phyloP scores from a whole-genome alignment of 2,113 vertebrate genomes.

The Cyprinodon brontotheroides region DNA sequence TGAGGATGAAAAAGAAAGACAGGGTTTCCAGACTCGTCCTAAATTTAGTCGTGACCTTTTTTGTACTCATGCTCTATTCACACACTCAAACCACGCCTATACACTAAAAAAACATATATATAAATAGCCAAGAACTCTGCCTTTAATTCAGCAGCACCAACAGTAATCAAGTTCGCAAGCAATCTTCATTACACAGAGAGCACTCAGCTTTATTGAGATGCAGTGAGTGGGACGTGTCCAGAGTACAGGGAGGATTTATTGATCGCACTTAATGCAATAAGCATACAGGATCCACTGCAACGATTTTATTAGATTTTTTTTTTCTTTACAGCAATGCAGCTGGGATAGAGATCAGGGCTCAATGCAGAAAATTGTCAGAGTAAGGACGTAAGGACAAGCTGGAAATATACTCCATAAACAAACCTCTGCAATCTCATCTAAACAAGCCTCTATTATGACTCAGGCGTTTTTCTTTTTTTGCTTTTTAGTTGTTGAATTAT shows the following conservation, averaged over 20 bases:
- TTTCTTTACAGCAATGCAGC: conserved; percentile 53
- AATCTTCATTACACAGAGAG: conserved; percentile 81
- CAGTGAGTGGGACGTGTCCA: conserved; percentile 62
- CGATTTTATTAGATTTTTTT: conserved; percentile 73
- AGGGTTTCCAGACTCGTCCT: not conserved
- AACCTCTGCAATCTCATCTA: not conserved
- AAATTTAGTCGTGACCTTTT: conserved; percentile 10
- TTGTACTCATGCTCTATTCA: conserved; percentile 18
- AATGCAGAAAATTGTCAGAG: conserved; percentile 30
- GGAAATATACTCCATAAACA: conserved; percentile 4
- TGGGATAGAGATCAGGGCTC: conserved; percentile 14
- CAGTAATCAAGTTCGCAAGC: conserved; percentile 79
- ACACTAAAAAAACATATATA: conserved; percentile 29
- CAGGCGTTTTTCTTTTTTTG: not conserved
- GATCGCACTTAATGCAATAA: conserved; percentile 85
- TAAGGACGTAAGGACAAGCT: conserved; percentile 32
- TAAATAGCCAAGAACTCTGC: conserved; percentile 56
- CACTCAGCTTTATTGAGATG: conserved; percentile 82
- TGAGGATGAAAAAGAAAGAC: conserved; percentile 6
- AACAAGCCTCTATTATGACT: not conserved
- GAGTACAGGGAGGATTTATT: conserved; percentile 80
- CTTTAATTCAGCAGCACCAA: conserved; percentile 56
- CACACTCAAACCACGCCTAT: conserved; percentile 12
- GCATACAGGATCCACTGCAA: conserved; percentile 73
- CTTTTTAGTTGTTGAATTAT: too few relatives aligned